Evolutionary conservation across 2,797 vertebrate species (phyloP), one percentile per base, ranked within the genome.

Genomic region (Emys orbicularis): DNA sequence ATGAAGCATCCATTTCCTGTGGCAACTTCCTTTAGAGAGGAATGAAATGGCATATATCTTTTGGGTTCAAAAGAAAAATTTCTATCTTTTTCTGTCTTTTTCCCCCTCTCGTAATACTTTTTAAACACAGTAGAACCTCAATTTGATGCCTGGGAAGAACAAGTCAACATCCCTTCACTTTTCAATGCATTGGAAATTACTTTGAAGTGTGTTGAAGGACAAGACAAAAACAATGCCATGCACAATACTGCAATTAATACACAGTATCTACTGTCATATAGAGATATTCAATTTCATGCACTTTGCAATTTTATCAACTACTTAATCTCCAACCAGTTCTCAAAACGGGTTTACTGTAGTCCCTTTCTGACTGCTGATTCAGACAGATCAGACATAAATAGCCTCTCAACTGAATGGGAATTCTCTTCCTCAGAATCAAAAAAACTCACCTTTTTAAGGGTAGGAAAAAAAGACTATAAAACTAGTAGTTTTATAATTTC

Each of bases 41-140:
- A 89, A 74, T 12, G 15, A 53, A 90, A 6, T 11, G 4, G 16
- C 0, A 0, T 3, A 3, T 79, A n/a, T 16, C 31, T 34, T 83
- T 88, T 21, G 84, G 9, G 19, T 21, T 37, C 8, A n/a, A 68
- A 68, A 72, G n/a, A 72, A 23, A 72, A 23, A 21, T 19, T 23
- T 23, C 18, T 23, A 12, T n/a, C 31, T 65, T 65, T 65, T 65
- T 16, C 34, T 4, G 8, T 65, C 15, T 65, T 65, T 4, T 7
- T 2, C 4, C n/a, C 8, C 34, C 16, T 31, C 61, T n/a, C 12
- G 7, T n/a, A n/a, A 65, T n/a, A 65, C 16, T 37, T 13, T 59
- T 65, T 65, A 65, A 59, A 8, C 61, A 65, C 4, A n/a, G 61
- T 16, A 65, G 9, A 37, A 41, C 34, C 19, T 23, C 18, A 59